These are phyloP conservation scores for Campylorhamphus procurvoides DNA, from an alignment of 2,113 vertebrate species.

Conservation along the genomic window DNA sequence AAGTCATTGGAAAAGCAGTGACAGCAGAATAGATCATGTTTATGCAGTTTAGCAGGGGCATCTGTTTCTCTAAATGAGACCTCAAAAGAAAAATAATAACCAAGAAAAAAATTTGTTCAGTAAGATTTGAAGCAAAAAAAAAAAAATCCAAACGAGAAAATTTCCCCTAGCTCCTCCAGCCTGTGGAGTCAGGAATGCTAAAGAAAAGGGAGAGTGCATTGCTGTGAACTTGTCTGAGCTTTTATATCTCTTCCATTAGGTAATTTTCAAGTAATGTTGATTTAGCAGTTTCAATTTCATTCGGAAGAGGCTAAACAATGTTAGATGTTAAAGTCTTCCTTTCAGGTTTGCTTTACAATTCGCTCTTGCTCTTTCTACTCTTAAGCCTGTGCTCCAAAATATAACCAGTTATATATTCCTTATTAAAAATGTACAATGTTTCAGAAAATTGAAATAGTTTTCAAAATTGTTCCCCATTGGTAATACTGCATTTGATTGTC, in stretches of 20 bases:
- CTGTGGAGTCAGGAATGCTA: not conserved
- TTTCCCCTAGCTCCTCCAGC: not conserved
- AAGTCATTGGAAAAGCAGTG: conserved; percentile 28
- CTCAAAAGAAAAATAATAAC: conserved; percentile 18
- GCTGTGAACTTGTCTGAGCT: conserved; percentile 9
- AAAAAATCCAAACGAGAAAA: not conserved
- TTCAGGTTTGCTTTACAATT: conserved; percentile 62
- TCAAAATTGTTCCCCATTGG: conserved; percentile 70
- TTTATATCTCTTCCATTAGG: conserved; percentile 37
- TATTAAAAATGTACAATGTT: conserved; percentile 70
- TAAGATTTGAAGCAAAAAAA: not conserved
- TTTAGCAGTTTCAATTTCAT: conserved; percentile 63
- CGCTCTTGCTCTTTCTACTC: conserved; percentile 21
- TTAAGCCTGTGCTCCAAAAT: conserved; percentile 16
- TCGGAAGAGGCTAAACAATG: conserved; percentile 57
- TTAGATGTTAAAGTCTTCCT: conserved; percentile 47
- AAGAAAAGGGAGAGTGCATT: not conserved
- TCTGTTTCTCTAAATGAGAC: conserved; percentile 36
- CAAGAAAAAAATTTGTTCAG: not conserved
- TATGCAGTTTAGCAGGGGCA: conserved; percentile 12
- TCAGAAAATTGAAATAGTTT: conserved; percentile 76
- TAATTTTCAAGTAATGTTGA: conserved; percentile 65
- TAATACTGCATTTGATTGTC: conserved; percentile 86
- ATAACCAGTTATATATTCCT: conserved; percentile 36
- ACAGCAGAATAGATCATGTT: conserved; percentile 20